Base-by-base conservation (phyloP, 2,113 vertebrate species). In the Labeo rohita region DNA sequence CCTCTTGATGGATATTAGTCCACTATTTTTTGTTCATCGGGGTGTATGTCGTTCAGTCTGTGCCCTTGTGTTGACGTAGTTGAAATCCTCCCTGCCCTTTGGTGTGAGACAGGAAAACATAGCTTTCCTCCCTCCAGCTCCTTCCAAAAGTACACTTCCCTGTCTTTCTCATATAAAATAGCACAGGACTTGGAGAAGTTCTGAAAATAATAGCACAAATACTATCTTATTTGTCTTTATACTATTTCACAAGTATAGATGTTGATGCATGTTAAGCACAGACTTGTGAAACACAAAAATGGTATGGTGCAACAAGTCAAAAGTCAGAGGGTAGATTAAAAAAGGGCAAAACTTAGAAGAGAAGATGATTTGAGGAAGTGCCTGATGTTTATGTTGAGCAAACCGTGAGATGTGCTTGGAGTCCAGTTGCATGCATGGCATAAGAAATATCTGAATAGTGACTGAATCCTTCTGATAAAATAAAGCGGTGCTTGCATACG, bases 91-190 rank as follows among this genome's bases (percentile, higher is more conserved):
- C 73, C 56, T 84, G 65, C n/a, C 39, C 80, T 79, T 63, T 45
- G 13, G 77, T 47, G 8, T 76, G 59, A 84, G 50, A 61, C 75
- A 87, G 76, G 84, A 79, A 86, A 86, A 59, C 56, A 21, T 56
- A 43, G 73, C 47, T 83, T 36, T 75, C 34, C 74, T 74, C 59
- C 61, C 45, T 84, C 54, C 36, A 63, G 70, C 45, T 45, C 45
- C 88, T 90, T 89, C 89, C 80, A 80, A 65, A 74, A 77, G 78
- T 52, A 56, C 45, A 70, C 86, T 72, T 28, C 39, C 83, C 59
- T 23, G 5, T 36, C 18, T 16, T 52, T 45, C 65, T 79, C 77
- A 86, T 73, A 54, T 66, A 6, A 36, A 43, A 77, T 39, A n/a
- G 2, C 43, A 50, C 9, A 75, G 45, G 45, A 23, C n/a, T 34